Percentiles rank a stretch among this genome's conserved stretches.
Conservation (phyloP, 2,888 invertebrate genomes). For the Napeogenes inachia region DNA sequence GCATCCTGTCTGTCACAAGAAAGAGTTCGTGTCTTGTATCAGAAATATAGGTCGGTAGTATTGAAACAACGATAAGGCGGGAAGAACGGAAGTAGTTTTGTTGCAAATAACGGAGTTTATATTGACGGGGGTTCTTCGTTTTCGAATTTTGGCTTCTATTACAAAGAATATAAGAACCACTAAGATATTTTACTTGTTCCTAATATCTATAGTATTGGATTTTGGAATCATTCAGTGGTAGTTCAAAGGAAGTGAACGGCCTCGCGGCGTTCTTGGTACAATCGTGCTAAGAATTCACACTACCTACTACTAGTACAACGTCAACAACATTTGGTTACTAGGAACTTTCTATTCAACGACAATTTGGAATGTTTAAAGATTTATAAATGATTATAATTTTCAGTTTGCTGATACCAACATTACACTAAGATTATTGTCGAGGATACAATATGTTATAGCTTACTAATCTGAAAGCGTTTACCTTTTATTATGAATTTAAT, state of each 20-base stretch:
- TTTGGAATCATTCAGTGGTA: slow-evolving; percentile 25
- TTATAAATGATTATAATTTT: not conserved
- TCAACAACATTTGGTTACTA: slow-evolving; percentile 26
- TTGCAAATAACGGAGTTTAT: slow-evolving; percentile 38
- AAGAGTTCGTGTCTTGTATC: slow-evolving; percentile 30
- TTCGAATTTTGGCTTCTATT: slow-evolving; percentile 15
- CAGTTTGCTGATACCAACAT: slow-evolving; percentile 2
- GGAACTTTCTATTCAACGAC: slow-evolving; percentile 28
- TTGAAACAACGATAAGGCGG: slow-evolving; percentile 49
- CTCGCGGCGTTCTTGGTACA: slow-evolving; percentile 60
- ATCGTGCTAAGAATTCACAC: slow-evolving; percentile 55
- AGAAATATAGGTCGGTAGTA: slow-evolving; percentile 37
- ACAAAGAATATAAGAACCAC: slow-evolving; percentile 2
- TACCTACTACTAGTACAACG: slow-evolving; percentile 28
- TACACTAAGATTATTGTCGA: no score
- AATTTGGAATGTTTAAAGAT: slow-evolving; percentile 7
- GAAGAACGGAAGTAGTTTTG: slow-evolving; percentile 38
- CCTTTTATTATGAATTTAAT: not conserved
- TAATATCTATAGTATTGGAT: slow-evolving; percentile 6
- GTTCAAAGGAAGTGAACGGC: slow-evolving; percentile 56
- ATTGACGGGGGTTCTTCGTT: slow-evolving; percentile 14
- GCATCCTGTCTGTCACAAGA: no score
- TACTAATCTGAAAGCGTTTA: no score
- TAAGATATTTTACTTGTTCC: not conserved
- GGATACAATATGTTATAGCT: no score